Evolutionary conservation across 2,888 invertebrate genomes (phyloP).

Genomic region (Drosophila niveifrons): DNA sequence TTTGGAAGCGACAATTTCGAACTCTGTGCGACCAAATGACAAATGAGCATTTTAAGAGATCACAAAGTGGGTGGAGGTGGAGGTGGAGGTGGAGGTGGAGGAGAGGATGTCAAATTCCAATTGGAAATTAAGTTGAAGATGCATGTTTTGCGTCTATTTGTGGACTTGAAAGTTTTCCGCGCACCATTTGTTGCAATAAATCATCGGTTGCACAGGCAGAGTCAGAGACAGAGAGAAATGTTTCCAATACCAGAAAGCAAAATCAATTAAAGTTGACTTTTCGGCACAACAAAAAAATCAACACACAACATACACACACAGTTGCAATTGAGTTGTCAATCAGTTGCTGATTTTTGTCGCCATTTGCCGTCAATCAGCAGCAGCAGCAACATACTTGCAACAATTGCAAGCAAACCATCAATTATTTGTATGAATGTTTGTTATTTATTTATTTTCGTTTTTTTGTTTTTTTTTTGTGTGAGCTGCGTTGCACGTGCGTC

Average conservation of each 20-base stretch:
- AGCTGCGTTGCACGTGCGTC: slow-evolving; percentile 69
- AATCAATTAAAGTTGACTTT: slow-evolving; percentile 74
- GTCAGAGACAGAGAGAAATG: slow-evolving; percentile 40
- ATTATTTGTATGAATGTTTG: slow-evolving; percentile 69
- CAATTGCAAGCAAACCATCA: slow-evolving; percentile 74
- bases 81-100: slow-evolving; percentile 8
- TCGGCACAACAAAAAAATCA: slow-evolving; percentile 37
- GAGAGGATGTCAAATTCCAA: slow-evolving; percentile 62
- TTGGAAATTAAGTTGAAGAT: slow-evolving; percentile 70
- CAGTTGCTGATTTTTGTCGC: slow-evolving; percentile 78
- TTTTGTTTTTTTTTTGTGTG: slow-evolving; percentile 11
- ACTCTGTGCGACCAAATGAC: slow-evolving; percentile 52
- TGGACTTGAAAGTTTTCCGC: slow-evolving; percentile 61
- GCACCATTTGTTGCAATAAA: slow-evolving; percentile 82
- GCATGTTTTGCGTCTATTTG: slow-evolving; percentile 66
- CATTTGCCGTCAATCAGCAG: slow-evolving; percentile 74
- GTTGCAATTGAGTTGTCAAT: slow-evolving; percentile 80
- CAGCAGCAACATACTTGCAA: slow-evolving; percentile 35
- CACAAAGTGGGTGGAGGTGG: not conserved
- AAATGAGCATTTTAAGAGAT: slow-evolving; percentile 72
- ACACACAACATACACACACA: slow-evolving; percentile 17
- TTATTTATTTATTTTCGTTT: slow-evolving; percentile 22
- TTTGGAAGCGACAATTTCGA: slow-evolving; percentile 26
- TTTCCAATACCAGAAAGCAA: slow-evolving; percentile 28
- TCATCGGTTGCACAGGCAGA: slow-evolving; percentile 60